phyloP scores from a whole-genome alignment of 2,797 vertebrate species.

The Cuniculus paca region DNA sequence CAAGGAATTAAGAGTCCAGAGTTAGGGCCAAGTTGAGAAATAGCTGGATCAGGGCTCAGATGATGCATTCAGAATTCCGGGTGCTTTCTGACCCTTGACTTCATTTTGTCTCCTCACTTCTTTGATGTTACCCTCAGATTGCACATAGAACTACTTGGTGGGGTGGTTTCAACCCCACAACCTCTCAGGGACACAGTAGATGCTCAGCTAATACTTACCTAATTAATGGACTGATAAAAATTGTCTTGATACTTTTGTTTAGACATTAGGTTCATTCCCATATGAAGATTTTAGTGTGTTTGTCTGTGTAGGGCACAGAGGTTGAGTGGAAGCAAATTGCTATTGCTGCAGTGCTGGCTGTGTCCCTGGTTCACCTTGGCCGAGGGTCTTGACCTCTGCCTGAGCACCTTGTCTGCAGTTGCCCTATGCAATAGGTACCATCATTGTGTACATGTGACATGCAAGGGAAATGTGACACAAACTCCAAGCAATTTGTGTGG shows the following conservation, averaged over 20 bases:
- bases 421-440: rapidly evolving
- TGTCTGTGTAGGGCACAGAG: background rate
- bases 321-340: background rate
- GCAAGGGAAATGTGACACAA: background rate
- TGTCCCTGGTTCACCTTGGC: background rate
- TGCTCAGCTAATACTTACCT: background rate
- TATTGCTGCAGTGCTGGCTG: background rate
- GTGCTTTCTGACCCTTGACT: conserved; percentile 1
- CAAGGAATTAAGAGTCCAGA: background rate
- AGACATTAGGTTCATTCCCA: background rate
- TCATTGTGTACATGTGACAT: too few relatives aligned
- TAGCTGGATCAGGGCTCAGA: background rate
- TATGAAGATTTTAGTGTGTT: background rate
- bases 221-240: background rate
- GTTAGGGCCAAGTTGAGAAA: background rate
- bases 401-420: too few relatives aligned
- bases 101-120: background rate
- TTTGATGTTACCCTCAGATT: background rate
- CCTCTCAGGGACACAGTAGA: background rate
- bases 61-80: background rate
- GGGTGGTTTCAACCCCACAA: background rate
- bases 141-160: background rate
- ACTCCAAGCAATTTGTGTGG: background rate
- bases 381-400: background rate
- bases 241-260: background rate